Percentiles rank a stretch among this genome's conserved stretches.
Conservation (phyloP, 2,888 invertebrate species). For the Philhelius pedissequus region DNA sequence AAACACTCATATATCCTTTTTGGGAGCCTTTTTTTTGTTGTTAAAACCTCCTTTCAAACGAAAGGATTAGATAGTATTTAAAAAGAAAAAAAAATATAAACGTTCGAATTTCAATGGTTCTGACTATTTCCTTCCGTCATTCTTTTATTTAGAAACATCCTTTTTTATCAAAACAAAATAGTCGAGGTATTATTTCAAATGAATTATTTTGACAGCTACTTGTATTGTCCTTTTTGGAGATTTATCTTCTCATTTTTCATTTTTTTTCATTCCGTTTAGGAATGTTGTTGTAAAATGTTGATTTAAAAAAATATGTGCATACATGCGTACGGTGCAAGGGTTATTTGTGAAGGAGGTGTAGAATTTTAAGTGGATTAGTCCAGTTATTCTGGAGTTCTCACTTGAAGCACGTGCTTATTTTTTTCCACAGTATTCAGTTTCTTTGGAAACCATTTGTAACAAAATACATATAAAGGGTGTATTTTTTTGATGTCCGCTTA, state of each 20-base stretch:
- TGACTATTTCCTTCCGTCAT: slow-evolving; percentile 50
- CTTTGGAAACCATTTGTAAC: not conserved
- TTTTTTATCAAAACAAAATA: slow-evolving; percentile 24
- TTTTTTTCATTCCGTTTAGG: slow-evolving; percentile 8
- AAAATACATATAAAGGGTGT: not conserved
- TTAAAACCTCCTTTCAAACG: slow-evolving; percentile 22
- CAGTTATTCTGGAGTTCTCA: slow-evolving; percentile 42
- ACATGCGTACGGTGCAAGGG: slow-evolving; percentile 28
- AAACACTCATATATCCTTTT: slow-evolving; percentile 37
- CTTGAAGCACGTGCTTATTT: slow-evolving; percentile 41
- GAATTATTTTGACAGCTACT: slow-evolving; percentile 60
- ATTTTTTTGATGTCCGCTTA: too few relatives aligned
- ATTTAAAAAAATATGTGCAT: not conserved
- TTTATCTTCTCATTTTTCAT: slow-evolving; percentile 36
- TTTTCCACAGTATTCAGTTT: not conserved
- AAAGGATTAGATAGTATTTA: slow-evolving; percentile 12
- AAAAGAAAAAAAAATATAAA: slow-evolving; percentile 1
- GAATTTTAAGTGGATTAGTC: slow-evolving; percentile 64
- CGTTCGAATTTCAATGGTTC: slow-evolving; percentile 2
- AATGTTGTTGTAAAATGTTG: not conserved
- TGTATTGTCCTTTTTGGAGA: slow-evolving; percentile 27
- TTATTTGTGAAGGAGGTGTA: slow-evolving; percentile 56
- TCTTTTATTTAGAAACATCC: slow-evolving; percentile 20
- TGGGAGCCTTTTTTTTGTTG: slow-evolving; percentile 8
- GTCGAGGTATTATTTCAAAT: slow-evolving; percentile 39